A percentile compares a stretch with the other conserved stretches of the same genome.
Evolutionary conservation across 2,113 vertebrate species (phyloP).

Genomic region (Eolophus roseicapilla): DNA sequence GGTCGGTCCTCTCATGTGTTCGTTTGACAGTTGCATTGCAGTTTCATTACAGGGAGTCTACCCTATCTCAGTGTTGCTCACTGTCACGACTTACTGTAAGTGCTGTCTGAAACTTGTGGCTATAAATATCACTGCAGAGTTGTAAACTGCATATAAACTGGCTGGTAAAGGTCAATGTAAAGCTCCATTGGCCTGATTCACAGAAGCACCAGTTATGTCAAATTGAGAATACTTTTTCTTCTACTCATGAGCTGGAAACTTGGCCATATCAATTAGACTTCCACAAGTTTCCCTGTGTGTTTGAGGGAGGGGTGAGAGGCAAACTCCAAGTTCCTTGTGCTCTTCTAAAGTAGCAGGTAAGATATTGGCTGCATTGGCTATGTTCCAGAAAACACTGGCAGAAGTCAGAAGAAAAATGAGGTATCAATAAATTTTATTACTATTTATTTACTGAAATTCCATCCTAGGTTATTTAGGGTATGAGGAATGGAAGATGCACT

Average conservation of each 20-base stretch:
- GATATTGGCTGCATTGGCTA: neutral
- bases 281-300: neutral
- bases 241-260: neutral
- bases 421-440: neutral
- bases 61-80: neutral
- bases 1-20: fast-evolving
- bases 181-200: neutral
- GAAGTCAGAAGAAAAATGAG: neutral
- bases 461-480: neutral
- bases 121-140: neutral
- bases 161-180: neutral
- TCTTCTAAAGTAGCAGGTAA: neutral
- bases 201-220: neutral
- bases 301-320: neutral
- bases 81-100: neutral
- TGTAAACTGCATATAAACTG: neutral
- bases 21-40: neutral
- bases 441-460: neutral
- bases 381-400: neutral
- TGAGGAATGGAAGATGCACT: neutral
- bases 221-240: neutral
- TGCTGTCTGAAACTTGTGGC: neutral
- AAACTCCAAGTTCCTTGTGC: neutral
- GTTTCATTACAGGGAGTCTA: neutral
- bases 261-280: neutral